phyloP scores from a whole-genome alignment of 2,888 invertebrate species.

The Embidobia sp. region DNA sequence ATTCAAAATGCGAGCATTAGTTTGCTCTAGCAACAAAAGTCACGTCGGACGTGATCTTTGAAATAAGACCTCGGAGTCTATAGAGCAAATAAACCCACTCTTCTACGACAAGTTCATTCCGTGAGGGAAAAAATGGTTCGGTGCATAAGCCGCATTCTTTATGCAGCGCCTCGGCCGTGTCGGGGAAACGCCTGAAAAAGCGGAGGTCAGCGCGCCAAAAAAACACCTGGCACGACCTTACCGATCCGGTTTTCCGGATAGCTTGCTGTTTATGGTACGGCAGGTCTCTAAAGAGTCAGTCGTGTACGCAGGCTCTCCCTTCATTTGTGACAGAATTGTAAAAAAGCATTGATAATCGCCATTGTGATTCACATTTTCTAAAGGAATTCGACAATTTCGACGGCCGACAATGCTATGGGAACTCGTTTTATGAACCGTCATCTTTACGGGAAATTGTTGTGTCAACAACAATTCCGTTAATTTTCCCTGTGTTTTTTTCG shows the following conservation, averaged over 20 bases:
- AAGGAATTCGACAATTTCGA: slow-evolving; percentile 31
- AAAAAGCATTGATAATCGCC: slow-evolving; percentile 33
- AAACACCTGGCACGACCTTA: slow-evolving; percentile 54
- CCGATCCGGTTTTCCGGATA: slow-evolving; percentile 41
- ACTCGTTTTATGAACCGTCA: slow-evolving; percentile 11
- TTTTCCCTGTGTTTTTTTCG: too few relatives aligned
- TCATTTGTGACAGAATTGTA: slow-evolving; percentile 31
- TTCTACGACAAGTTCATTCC: not conserved
- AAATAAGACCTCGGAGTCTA: too few relatives aligned
- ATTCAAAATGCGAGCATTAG: slow-evolving; percentile 36
- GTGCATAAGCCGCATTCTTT: slow-evolving; percentile 53
- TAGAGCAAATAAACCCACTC: too few relatives aligned
- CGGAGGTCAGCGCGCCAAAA: slow-evolving; percentile 56
- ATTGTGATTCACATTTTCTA: slow-evolving; percentile 44
- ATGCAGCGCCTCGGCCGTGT: slow-evolving; percentile 43
- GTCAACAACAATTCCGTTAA: too few relatives aligned
- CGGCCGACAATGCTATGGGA: slow-evolving; percentile 18
- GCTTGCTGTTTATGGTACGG: slow-evolving; percentile 38
- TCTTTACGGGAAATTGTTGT: slow-evolving; percentile 25
- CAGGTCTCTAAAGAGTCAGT: slow-evolving; percentile 9
- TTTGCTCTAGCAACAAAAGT: slow-evolving; percentile 38
- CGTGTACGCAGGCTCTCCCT: slow-evolving; percentile 8
- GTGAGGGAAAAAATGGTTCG: slow-evolving; percentile 14
- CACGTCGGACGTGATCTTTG: slow-evolving; percentile 28
- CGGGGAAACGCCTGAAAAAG: slow-evolving; percentile 31